Evolutionary conservation across 2,797 vertebrate species (phyloP).

Genomic region (Smutsia temminckii): DNA sequence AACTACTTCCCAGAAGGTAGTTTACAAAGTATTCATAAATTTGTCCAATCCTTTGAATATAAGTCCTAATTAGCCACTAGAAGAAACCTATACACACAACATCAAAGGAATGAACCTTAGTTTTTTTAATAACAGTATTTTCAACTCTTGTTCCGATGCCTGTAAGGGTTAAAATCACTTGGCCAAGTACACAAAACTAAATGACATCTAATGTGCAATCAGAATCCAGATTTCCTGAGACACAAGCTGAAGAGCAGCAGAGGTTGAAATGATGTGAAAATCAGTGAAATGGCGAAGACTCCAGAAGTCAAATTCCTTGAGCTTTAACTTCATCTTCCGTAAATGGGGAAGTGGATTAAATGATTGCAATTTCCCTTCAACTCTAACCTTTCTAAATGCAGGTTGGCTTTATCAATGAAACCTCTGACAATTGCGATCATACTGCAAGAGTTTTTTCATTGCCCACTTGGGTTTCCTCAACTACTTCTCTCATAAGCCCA

Average conservation of each 20-base stretch:
- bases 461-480: not conserved
- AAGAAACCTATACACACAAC: conserved; percentile 25
- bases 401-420: not conserved
- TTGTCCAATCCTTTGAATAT: not conserved
- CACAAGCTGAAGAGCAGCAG: not conserved
- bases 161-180: not conserved
- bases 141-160: conserved; percentile 22
- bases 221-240: not conserved
- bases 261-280: not conserved
- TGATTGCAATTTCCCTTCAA: not conserved
- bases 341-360: not conserved
- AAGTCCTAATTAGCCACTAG: conserved; percentile 2
- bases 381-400: not conserved
- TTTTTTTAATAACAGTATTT: conserved; percentile 32
- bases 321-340: not conserved
- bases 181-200: not conserved
- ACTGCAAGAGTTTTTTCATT: not conserved
- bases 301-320: not conserved
- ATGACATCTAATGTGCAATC: not conserved
- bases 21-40: not conserved
- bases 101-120: conserved; percentile 25
- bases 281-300: not conserved
- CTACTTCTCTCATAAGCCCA: not conserved
- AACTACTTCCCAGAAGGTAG: not conserved
- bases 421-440: not conserved